Evolutionary conservation across 2,797 vertebrate genomes (phyloP), one percentile per base, ranked within the genome.

Genomic region (Argya squamiceps): DNA sequence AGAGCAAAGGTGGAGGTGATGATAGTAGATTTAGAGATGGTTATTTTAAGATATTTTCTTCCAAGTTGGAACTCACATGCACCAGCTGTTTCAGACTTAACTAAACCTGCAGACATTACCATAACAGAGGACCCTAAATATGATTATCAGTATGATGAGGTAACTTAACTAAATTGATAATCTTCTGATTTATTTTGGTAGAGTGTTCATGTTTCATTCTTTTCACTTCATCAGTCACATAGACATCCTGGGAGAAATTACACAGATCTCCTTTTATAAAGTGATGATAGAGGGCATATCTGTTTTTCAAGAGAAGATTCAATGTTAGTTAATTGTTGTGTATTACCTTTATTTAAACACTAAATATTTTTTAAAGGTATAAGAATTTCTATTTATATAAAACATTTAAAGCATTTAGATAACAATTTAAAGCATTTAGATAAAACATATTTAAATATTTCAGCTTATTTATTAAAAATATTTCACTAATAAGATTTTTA

Each of bases 101-200:
- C 98, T 68, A 73, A 83, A 89, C 46, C 50, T 95, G 56, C 95
- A 98, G 98, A 96, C 11, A 37, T 98, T 43, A 95, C 96, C 15
- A 34, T 98, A 93, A 96, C 90, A n/a, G 97, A 96, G 32, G 95
- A 98, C 44, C 96, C 79, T 15, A 96, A 98, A 32, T 98, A 98
- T 75, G 98, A 97, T 64, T 98, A 97, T 88, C 97, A 97, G 43
- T 98, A 97, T 84, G 98, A 98, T 92, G 98, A 99, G 96, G 98
- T 98, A 98, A 97, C 83, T 82, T 89, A 75, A 77, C 22, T 74
- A 20, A 91, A 84, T 39, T 71, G 17, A 53, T 75, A 20, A 11
- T 93, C 4, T 90, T 85, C 12, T 59, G 26, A 79, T 86, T 6
- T 23, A 46, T 86, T 21, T 12, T 89, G 27, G 14, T 62, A 43